A percentile compares a stretch with the other conserved stretches of the same genome.
These are phyloP conservation scores for Motacilla tschutschensis DNA, from an alignment of 2,113 vertebrate species.

Conservation along the genomic window DNA sequence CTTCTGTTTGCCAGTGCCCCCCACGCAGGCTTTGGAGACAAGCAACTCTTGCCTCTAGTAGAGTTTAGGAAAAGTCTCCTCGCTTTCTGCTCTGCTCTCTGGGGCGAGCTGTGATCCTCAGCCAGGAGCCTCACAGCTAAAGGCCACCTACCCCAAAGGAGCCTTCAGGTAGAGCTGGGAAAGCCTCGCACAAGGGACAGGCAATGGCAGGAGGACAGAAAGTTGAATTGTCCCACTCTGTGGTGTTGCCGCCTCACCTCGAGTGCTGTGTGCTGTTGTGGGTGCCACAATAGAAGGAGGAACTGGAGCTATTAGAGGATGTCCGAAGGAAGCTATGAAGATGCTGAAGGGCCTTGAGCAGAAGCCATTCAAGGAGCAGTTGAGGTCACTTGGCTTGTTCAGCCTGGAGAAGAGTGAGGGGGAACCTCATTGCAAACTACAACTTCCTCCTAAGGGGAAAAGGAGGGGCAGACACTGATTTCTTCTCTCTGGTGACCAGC, in stretches of 20 bases:
- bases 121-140: background rate
- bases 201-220: background rate
- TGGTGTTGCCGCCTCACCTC: background rate
- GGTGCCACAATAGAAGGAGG: background rate
- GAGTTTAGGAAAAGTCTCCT: background rate
- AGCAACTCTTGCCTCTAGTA: background rate
- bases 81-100: background rate
- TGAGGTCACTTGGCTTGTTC: background rate
- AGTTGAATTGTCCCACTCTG: background rate
- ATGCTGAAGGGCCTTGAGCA: background rate
- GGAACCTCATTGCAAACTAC: background rate
- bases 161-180: background rate
- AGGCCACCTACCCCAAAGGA: background rate
- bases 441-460: background rate
- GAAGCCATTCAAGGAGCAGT: background rate
- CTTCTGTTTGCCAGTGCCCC: background rate
- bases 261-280: background rate
- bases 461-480: background rate
- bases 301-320: background rate
- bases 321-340: no score
- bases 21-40: background rate
- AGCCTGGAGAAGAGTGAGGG: background rate
- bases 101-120: background rate
- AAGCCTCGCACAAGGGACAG: fast-evolving
- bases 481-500: background rate